These are phyloP conservation scores for Meliscaeva auricollis DNA, from an alignment of 2,888 invertebrate species.

Conservation along the genomic window DNA sequence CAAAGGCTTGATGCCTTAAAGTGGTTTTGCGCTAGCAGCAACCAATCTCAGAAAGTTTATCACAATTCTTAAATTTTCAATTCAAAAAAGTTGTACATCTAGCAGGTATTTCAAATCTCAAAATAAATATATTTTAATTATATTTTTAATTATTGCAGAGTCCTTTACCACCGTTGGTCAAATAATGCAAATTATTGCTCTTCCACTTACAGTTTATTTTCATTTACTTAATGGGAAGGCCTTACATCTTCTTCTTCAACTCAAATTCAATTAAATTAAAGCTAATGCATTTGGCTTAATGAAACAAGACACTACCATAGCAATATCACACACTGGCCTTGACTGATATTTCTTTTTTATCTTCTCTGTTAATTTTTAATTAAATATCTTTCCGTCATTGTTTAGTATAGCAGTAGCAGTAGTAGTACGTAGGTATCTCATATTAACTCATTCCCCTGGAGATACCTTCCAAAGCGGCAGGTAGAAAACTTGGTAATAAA, in stretches of 20 bases:
- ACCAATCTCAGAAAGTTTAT: too few relatives aligned
- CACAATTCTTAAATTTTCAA: too few relatives aligned
- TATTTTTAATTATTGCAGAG: too few relatives aligned
- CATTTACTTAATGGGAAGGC: neutral
- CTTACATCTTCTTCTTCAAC: neutral
- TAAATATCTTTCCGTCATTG: constrained; percentile 67
- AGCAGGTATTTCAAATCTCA: too few relatives aligned
- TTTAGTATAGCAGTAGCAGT: constrained; percentile 27
- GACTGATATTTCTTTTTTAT: constrained; percentile 52
- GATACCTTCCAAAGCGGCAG: constrained; percentile 62
- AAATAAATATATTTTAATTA: too few relatives aligned
- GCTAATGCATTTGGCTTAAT: constrained; percentile 31
- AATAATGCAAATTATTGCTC: too few relatives aligned
- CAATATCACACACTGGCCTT: constrained; percentile 51
- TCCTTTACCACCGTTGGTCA: too few relatives aligned
- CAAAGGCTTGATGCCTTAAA: too few relatives aligned
- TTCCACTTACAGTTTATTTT: too few relatives aligned
- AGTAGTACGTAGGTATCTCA: constrained; percentile 63
- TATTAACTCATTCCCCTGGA: constrained; percentile 58
- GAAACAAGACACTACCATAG: constrained; percentile 24
- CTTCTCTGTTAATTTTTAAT: constrained; percentile 66
- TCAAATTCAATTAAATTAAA: constrained; percentile 44
- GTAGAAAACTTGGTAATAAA: constrained; percentile 72
- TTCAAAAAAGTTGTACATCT: too few relatives aligned
- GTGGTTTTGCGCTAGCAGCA: too few relatives aligned